phyloP scores from a whole-genome alignment of 1,140 invertebrate species.

The Aphaenogaster floridana region DNA sequence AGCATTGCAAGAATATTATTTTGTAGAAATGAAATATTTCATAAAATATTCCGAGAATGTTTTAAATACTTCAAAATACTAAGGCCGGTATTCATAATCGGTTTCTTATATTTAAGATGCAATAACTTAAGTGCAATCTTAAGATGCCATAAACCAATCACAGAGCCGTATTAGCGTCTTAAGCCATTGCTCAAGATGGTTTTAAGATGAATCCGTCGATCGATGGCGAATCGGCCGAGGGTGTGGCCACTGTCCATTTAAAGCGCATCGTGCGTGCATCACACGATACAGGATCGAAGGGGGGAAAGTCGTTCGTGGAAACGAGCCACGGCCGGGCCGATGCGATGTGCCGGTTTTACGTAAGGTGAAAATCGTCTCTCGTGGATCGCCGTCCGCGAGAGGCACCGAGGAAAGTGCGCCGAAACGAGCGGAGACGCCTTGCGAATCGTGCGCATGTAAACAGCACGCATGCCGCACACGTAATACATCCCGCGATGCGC shows the following conservation, averaged over 20 bases:
- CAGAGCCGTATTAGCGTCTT: no score
- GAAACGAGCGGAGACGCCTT: conserved; percentile 11
- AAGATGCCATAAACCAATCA: no score
- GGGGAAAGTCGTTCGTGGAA: conserved; percentile 80
- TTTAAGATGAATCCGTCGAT: neutral
- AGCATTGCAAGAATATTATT: no score
- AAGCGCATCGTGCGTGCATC: conserved; percentile 23
- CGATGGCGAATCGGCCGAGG: neutral
- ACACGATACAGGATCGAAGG: conserved; percentile 68
- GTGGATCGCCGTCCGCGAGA: conserved; percentile 11
- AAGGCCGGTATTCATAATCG: no score
- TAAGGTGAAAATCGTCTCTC: conserved; percentile 82
- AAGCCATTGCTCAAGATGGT: no score
- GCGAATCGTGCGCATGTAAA: conserved; percentile 67
- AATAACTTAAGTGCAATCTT: no score
- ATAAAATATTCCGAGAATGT: no score
- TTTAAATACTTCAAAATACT: no score
- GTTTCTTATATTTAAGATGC: no score
- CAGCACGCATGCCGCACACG: conserved; percentile 39
- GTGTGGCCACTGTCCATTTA: conserved; percentile 53
- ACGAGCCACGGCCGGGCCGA: conserved; percentile 73
- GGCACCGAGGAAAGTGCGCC: conserved; percentile 32
- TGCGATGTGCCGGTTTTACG: conserved; percentile 79
- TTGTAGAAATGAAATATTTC: no score
- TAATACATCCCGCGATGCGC: neutral